Evolutionary conservation across 2,113 vertebrate genomes (phyloP).

Genomic region (Leptocoma aspasia): DNA sequence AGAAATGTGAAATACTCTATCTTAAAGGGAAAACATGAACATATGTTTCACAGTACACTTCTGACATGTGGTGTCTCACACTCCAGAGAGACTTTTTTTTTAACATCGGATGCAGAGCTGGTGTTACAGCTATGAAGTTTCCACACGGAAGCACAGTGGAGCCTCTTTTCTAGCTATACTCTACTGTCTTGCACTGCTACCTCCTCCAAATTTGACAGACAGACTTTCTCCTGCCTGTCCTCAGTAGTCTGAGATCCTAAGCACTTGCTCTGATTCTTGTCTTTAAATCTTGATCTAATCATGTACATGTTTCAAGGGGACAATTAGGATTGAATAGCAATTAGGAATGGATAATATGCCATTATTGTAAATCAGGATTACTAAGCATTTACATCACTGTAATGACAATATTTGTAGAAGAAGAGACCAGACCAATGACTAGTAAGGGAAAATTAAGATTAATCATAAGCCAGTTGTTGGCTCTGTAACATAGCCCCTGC

Average conservation of each 20-base stretch:
- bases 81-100: neutral
- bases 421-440: neutral
- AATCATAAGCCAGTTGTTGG: neutral
- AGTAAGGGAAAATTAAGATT: neutral
- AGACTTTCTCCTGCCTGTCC: neutral
- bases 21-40: slow-evolving; percentile 21
- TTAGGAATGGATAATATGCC: neutral
- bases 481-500: neutral
- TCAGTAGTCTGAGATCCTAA: neutral
- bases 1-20: slow-evolving; percentile 28
- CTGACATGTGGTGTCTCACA: slow-evolving; percentile 64
- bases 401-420: neutral
- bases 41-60: slow-evolving; percentile 28
- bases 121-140: neutral
- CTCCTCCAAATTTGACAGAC: accelerated
- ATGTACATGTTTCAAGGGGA: neutral
- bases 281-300: neutral
- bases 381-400: neutral
- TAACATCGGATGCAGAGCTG: neutral
- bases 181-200: neutral
- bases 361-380: neutral
- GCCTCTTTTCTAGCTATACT: neutral
- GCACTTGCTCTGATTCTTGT: neutral
- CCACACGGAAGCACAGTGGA: neutral
- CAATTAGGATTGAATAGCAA: neutral